Evolutionary conservation across 1,140 invertebrate species (phyloP).

Genomic region (Trialeurodes vaporariorum): DNA sequence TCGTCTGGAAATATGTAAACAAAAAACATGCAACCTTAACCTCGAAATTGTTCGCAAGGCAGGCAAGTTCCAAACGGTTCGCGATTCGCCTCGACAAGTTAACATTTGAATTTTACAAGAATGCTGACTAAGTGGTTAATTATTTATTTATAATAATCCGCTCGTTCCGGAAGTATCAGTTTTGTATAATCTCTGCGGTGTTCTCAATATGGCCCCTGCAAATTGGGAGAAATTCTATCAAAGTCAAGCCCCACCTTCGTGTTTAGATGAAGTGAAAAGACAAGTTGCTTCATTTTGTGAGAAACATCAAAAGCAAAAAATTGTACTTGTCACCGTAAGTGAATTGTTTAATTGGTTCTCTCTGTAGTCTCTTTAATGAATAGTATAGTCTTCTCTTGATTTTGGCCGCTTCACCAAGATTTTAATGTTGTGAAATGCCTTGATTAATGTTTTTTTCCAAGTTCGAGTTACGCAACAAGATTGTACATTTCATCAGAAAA

Average conservation of each 20-base stretch:
- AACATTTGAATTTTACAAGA: too few relatives aligned
- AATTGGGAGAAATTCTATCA: constrained; percentile 71
- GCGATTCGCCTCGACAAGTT: too few relatives aligned
- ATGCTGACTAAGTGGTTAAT: not conserved
- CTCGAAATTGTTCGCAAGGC: too few relatives aligned
- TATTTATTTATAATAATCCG: not conserved
- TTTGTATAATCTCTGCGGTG: not conserved
- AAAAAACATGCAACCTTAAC: too few relatives aligned
- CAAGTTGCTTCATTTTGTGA: constrained; percentile 56
- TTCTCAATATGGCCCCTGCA: constrained; percentile 36
- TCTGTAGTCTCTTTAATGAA: constrained; percentile 4
- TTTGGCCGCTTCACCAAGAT: not conserved
- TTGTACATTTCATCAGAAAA: not conserved
- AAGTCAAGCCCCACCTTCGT: constrained; percentile 54
- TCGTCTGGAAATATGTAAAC: too few relatives aligned
- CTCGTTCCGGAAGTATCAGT: not conserved
- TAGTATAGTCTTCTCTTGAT: not conserved
- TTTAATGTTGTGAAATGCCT: constrained; percentile 4
- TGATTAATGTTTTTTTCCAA: constrained; percentile 3
- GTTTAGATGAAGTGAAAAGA: constrained; percentile 56
- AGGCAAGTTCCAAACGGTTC: too few relatives aligned
- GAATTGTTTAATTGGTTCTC: constrained; percentile 13
- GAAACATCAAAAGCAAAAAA: constrained; percentile 48
- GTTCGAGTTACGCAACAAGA: not conserved
- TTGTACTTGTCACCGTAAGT: constrained; percentile 67